Evolutionary conservation across 2,113 vertebrate genomes (phyloP).

Genomic region (Catharus minimus): DNA sequence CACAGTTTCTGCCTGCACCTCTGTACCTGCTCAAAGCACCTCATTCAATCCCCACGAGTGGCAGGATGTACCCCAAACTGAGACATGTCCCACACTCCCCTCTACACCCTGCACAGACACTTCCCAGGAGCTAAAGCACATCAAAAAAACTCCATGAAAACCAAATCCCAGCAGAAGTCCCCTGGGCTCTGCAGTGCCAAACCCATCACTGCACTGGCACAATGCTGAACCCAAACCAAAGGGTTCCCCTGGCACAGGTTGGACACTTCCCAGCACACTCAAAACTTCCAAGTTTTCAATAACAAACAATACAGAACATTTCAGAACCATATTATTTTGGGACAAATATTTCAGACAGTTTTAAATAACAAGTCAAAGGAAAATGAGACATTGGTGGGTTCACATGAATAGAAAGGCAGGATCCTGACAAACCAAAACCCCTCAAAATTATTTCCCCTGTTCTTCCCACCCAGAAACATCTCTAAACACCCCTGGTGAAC

Average conservation of each 20-base stretch:
- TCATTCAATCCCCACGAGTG: neutral
- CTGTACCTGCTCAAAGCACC: neutral
- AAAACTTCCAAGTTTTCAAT: neutral
- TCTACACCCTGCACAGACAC: neutral
- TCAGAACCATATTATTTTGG: neutral
- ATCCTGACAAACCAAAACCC: neutral
- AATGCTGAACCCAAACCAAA: neutral
- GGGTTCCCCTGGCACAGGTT: neutral
- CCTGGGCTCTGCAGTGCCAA: neutral
- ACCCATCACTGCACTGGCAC: neutral
- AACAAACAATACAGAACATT: neutral
- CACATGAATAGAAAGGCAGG: neutral
- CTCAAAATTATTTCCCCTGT: neutral
- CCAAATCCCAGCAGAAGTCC: too few species aligned
- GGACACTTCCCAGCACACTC: neutral
- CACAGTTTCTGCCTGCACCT: neutral
- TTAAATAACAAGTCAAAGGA: conserved; percentile 43
- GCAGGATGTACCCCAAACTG: neutral
- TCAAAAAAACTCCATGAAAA: neutral
- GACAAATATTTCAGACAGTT: conserved; percentile 10
- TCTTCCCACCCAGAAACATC: neutral
- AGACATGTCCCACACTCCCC: neutral
- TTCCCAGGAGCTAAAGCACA: neutral
- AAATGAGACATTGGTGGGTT: neutral
- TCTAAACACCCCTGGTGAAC: neutral